These are phyloP conservation scores for Acrossocheilus fasciatus DNA, from an alignment of 2,797 vertebrate species.

Conservation along the genomic window DNA sequence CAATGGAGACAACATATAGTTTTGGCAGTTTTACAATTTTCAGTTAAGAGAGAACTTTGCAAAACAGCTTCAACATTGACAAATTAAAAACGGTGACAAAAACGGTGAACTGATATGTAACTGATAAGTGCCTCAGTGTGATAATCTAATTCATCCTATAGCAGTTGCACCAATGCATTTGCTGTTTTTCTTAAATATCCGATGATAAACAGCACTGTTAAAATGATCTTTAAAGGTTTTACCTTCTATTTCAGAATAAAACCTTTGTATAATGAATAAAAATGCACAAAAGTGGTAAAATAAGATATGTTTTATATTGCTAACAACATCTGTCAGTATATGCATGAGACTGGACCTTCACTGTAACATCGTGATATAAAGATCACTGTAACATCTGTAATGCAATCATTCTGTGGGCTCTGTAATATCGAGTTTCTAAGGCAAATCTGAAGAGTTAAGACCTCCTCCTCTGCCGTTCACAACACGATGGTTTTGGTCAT, in stretches of 20 bases:
- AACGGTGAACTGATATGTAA: neutral
- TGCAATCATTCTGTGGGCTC: constrained; percentile 22
- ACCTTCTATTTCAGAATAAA: neutral
- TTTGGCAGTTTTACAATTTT: constrained; percentile 79
- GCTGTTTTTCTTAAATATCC: neutral
- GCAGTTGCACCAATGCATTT: neutral
- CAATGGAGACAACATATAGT: constrained; percentile 68
- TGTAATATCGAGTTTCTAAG: constrained; percentile 66
- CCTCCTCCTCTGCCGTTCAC: constrained; percentile 76
- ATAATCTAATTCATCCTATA: neutral
- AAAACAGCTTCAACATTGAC: constrained; percentile 70
- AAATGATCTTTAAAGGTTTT: neutral
- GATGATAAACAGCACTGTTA: neutral
- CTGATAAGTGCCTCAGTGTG: constrained; percentile 20
- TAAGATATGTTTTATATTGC: constrained; percentile 59
- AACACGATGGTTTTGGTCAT: constrained; percentile 79
- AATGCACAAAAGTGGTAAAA: constrained; percentile 40
- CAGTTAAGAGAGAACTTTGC: constrained; percentile 67
- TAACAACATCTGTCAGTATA: constrained; percentile 68
- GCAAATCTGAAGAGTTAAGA: constrained; percentile 79
- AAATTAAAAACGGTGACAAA: constrained; percentile 16
- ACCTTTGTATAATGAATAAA: constrained; percentile 10
- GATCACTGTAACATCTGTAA: constrained; percentile 25
- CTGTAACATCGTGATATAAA: constrained; percentile 1
- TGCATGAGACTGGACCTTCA: constrained; percentile 4